These are phyloP conservation scores for Sapayoa aenigma DNA, from an alignment of 2,113 vertebrate species.

Conservation along the genomic window DNA sequence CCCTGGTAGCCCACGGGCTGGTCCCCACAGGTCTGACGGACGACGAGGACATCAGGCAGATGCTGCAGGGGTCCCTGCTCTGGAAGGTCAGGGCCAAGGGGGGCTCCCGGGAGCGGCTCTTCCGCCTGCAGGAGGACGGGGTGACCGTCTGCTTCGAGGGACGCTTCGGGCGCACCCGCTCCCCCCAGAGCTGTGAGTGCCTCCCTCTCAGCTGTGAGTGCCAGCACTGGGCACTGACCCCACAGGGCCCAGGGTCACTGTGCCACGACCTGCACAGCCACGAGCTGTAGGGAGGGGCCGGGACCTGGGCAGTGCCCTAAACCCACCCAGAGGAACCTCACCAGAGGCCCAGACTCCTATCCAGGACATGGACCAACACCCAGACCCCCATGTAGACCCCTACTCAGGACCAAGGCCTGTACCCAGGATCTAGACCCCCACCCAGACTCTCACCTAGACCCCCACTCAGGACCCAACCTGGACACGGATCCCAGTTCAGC, in stretches of 20 bases:
- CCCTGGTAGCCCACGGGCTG: not conserved
- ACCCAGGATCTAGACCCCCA: not conserved
- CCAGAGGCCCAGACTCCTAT: too few relatives aligned
- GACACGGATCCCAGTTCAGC: too few relatives aligned
- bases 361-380: too few relatives aligned
- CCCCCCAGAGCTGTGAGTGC: slow-evolving; percentile 87
- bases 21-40: slow-evolving; percentile 80
- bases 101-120: slow-evolving; percentile 80
- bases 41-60: slow-evolving; percentile 84
- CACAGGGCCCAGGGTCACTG: fast-evolving
- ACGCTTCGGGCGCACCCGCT: slow-evolving; percentile 72
- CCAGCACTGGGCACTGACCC: fast-evolving
- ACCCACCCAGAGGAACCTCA: too few relatives aligned
- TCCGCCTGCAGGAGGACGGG: slow-evolving; percentile 88
- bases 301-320: not conserved
- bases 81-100: slow-evolving; percentile 84
- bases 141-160: slow-evolving; percentile 90
- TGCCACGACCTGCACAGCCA: not conserved
- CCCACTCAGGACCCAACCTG: not conserved
- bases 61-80: slow-evolving; percentile 88
- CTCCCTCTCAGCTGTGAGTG: slow-evolving; percentile 87
- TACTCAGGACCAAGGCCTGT: not conserved
- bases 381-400: not conserved
- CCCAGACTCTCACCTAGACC: not conserved
- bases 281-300: not conserved